These are phyloP conservation scores for Metopolophium dirhodum DNA, from an alignment of 1,140 invertebrate species.

Conservation along the genomic window DNA sequence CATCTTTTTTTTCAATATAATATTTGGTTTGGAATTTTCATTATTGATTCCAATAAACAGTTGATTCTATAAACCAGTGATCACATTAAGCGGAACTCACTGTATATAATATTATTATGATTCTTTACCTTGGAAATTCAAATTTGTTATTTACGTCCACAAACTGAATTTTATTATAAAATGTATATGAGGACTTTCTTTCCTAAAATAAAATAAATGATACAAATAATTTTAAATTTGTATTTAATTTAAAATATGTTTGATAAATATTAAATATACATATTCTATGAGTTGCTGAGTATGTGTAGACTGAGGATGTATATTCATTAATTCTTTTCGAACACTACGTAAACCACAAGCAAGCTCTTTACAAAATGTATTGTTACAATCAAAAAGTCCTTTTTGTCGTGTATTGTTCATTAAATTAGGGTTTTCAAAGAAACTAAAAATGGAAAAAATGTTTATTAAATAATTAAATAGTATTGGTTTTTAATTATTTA, in stretches of 20 bases:
- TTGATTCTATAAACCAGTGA: too few species aligned
- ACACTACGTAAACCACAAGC: constrained; percentile 49
- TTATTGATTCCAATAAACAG: too few species aligned
- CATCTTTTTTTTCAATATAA: too few species aligned
- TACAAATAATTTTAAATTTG: neutral
- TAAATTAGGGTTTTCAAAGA: constrained; percentile 37
- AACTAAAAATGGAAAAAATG: constrained; percentile 19
- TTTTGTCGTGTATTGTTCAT: constrained; percentile 15
- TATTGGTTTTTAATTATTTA: neutral
- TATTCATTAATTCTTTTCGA: constrained; percentile 36
- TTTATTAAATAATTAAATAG: neutral
- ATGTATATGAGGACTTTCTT: neutral
- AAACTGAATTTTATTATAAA: constrained; percentile 38
- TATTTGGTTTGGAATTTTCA: too few species aligned
- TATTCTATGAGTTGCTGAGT: constrained; percentile 24
- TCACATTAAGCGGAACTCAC: too few species aligned
- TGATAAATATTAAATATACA: constrained; percentile 20
- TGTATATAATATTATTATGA: neutral
- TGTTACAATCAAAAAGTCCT: constrained; percentile 38
- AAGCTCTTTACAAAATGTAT: constrained; percentile 36
- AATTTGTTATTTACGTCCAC: constrained; percentile 17
- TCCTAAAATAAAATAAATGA: constrained; percentile 29
- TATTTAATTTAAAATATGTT: neutral
- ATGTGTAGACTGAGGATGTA: neutral
- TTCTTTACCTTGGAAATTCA: constrained; percentile 36